These are phyloP conservation scores for Cephalopholis sonnerati DNA, from an alignment of 2,113 vertebrate species.

Conservation along the genomic window DNA sequence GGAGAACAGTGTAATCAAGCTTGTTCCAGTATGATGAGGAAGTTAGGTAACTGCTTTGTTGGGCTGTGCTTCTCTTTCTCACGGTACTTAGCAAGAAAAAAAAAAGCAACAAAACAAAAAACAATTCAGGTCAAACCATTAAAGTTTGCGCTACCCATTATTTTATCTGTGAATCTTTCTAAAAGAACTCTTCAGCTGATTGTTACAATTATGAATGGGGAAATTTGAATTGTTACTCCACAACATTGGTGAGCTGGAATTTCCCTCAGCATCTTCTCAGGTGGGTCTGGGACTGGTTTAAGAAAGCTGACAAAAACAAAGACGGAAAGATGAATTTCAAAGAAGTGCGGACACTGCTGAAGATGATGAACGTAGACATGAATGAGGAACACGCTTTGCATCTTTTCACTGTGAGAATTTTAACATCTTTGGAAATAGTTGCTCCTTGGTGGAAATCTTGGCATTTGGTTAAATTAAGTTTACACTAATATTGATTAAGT, in stretches of 20 bases:
- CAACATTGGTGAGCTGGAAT: background rate
- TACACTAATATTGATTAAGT: no score
- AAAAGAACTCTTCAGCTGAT: background rate
- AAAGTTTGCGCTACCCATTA: background rate
- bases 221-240: background rate
- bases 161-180: no score
- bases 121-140: background rate
- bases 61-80: background rate
- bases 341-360: slow-evolving; percentile 91
- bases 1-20: background rate
- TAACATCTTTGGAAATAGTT: background rate
- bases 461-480: no score
- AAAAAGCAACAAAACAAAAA: background rate
- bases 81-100: background rate
- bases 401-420: slow-evolving; percentile 89
- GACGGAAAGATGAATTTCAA: slow-evolving; percentile 95
- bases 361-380: slow-evolving; percentile 97
- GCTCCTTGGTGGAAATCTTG: background rate
- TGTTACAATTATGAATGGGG: background rate
- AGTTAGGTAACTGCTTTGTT: background rate
- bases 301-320: slow-evolving; percentile 94
- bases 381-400: slow-evolving; percentile 88
- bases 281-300: slow-evolving; percentile 96
- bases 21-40: background rate
- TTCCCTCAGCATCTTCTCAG: slow-evolving; percentile 83